These are phyloP conservation scores for Gastrophysa polygoni DNA, from an alignment of 2,888 invertebrate species.

Conservation along the genomic window DNA sequence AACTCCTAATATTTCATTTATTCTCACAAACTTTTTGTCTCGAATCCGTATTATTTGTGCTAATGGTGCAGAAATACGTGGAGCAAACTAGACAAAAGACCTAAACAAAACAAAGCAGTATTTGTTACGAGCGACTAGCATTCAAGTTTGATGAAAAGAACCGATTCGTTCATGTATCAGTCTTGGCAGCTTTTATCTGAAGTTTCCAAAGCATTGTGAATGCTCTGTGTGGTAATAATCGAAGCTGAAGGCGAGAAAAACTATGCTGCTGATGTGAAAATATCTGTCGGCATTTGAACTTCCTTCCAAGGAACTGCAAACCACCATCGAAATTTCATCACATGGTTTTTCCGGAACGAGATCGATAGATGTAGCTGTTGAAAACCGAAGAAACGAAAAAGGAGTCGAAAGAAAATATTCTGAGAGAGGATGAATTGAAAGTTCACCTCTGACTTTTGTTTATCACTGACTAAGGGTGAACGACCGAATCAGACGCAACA, in stretches of 20 bases:
- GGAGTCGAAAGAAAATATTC: no score
- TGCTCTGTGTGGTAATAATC: not conserved
- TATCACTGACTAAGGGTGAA: no score
- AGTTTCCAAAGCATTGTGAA: not conserved
- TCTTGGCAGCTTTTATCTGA: conserved; percentile 18
- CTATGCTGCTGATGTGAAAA: no score
- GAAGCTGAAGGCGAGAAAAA: not conserved
- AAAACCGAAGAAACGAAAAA: no score
- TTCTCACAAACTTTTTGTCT: conserved; percentile 9
- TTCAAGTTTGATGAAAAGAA: conserved; percentile 25
- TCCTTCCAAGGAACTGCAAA: no score
- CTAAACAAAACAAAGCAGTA: conserved; percentile 22
- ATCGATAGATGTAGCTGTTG: no score
- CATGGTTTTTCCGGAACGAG: no score
- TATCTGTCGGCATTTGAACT: no score
- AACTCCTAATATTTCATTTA: not conserved
- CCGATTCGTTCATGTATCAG: conserved; percentile 18
- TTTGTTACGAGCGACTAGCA: conserved; percentile 28
- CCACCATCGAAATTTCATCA: no score
- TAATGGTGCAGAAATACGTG: conserved; percentile 21
- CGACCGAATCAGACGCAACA: no score
- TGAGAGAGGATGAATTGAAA: no score
- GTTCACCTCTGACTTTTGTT: no score
- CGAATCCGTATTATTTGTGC: conserved; percentile 19
- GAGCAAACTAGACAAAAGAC: conserved; percentile 24